phyloP scores from a whole-genome alignment of 2,113 vertebrate species.

The Theristicus caerulescens region DNA sequence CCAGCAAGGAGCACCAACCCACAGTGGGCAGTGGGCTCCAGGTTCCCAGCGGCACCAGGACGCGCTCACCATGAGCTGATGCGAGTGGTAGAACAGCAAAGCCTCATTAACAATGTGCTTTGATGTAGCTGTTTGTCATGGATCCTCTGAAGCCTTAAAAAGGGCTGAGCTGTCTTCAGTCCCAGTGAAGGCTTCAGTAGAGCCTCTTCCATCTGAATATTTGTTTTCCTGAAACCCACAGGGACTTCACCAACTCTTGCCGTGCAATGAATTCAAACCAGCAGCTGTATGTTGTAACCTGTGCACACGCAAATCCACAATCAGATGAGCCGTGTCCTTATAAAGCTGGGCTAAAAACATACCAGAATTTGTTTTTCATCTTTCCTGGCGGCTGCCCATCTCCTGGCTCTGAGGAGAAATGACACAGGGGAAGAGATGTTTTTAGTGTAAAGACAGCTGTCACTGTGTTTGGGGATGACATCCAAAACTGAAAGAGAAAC shows the following conservation, averaged over 20 bases:
- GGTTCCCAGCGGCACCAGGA: not conserved
- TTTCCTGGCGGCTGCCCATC: not conserved
- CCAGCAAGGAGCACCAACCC: not conserved
- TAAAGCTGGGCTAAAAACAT: not conserved
- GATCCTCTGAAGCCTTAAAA: not conserved
- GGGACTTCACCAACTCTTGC: not conserved
- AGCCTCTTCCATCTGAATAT: not conserved
- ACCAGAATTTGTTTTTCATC: not conserved
- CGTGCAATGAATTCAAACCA: accelerated
- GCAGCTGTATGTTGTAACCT: not conserved
- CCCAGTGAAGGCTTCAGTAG: not conserved
- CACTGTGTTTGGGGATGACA: not conserved
- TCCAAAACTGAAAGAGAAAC: not conserved
- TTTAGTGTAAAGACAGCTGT: not conserved
- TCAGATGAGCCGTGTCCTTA: not conserved
- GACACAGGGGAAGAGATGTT: not conserved
- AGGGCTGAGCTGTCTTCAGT: not conserved
- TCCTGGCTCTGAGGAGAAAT: not conserved
- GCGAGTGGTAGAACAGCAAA: not conserved
- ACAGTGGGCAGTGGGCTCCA: not conserved
- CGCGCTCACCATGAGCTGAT: accelerated
- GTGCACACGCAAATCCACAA: accelerated
- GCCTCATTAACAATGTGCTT: not conserved
- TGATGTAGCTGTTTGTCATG: accelerated
- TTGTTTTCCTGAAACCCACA: not conserved